These are phyloP conservation scores for Amblyjoppa proteus DNA, from an alignment of 2,888 invertebrate genomes.

Conservation along the genomic window DNA sequence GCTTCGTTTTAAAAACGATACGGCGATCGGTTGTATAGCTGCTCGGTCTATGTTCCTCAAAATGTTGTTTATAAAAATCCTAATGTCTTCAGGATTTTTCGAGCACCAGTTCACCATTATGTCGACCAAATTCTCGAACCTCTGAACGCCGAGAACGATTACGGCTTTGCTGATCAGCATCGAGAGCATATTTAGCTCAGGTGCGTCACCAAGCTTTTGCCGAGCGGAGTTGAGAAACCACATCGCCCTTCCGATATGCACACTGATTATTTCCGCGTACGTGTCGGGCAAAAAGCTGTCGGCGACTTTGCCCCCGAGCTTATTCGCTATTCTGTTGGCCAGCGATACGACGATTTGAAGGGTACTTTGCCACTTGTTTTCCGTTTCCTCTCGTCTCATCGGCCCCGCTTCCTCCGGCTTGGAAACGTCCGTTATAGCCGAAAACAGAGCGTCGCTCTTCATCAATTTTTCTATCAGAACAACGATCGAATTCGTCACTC, in stretches of 20 bases:
- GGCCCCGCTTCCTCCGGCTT: slow-evolving; percentile 70
- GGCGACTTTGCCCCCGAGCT: slow-evolving; percentile 86
- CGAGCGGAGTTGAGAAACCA: slow-evolving; percentile 87
- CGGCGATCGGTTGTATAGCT: slow-evolving; percentile 87
- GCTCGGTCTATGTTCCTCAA: slow-evolving; percentile 87
- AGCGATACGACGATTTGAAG: slow-evolving; percentile 89
- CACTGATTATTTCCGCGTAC: slow-evolving; percentile 87
- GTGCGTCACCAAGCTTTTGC: slow-evolving; percentile 79
- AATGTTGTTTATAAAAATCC: slow-evolving; percentile 84
- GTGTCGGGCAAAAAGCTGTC: slow-evolving; percentile 87
- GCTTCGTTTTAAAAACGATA: slow-evolving; percentile 86
- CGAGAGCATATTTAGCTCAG: slow-evolving; percentile 85
- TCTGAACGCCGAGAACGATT: slow-evolving; percentile 86
- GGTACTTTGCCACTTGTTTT: slow-evolving; percentile 86
- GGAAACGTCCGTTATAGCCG: slow-evolving; percentile 85
- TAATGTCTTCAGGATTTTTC: slow-evolving; percentile 72
- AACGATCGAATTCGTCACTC: slow-evolving; percentile 83
- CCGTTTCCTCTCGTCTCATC: slow-evolving; percentile 73
- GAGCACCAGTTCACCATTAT: slow-evolving; percentile 86
- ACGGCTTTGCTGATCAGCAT: slow-evolving; percentile 88
- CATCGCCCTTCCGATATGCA: slow-evolving; percentile 88
- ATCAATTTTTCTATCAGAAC: slow-evolving; percentile 85
- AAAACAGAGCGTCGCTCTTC: slow-evolving; percentile 87
- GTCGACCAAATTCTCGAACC: slow-evolving; percentile 86
- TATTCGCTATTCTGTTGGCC: slow-evolving; percentile 91